Evolutionary conservation across 2,888 invertebrate genomes (phyloP).

Genomic region (Odontocolon sp.): DNA sequence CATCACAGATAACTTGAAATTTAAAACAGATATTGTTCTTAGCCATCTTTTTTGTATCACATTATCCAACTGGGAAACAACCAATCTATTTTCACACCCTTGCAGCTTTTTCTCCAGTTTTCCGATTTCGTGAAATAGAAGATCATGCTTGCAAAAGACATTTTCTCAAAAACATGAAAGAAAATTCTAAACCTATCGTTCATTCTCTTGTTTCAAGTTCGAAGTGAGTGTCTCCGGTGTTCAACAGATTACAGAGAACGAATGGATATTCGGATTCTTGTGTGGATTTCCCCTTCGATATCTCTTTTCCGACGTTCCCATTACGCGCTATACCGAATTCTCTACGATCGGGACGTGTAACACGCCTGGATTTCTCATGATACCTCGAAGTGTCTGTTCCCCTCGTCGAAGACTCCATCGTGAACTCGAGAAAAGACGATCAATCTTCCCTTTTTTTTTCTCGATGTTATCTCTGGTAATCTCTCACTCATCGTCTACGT

Average conservation of each 20-base stretch:
- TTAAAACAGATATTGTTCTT: too few relatives aligned
- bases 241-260: constrained; percentile 23
- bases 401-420: constrained; percentile 32
- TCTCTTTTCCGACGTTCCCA: constrained; percentile 29
- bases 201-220: neutral
- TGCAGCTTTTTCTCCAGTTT: too few relatives aligned
- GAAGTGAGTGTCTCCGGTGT: neutral
- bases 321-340: constrained; percentile 7
- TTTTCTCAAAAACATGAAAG: neutral
- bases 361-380: constrained; percentile 22
- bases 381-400: constrained; percentile 22
- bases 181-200: neutral
- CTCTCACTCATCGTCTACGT: neutral
- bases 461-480: neutral
- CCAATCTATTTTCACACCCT: too few relatives aligned
- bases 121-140: too few relatives aligned
- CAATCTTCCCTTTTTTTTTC: constrained; percentile 3
- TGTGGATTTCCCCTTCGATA: constrained; percentile 26
- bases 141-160: too few relatives aligned
- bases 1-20: too few relatives aligned
- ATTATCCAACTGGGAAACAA: too few relatives aligned
- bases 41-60: too few relatives aligned
- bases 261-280: constrained; percentile 35
- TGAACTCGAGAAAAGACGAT: constrained; percentile 30
- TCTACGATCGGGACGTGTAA: neutral